Evolutionary conservation across 2,888 invertebrate genomes (phyloP).

Genomic region (Epicampocera succincta): DNA sequence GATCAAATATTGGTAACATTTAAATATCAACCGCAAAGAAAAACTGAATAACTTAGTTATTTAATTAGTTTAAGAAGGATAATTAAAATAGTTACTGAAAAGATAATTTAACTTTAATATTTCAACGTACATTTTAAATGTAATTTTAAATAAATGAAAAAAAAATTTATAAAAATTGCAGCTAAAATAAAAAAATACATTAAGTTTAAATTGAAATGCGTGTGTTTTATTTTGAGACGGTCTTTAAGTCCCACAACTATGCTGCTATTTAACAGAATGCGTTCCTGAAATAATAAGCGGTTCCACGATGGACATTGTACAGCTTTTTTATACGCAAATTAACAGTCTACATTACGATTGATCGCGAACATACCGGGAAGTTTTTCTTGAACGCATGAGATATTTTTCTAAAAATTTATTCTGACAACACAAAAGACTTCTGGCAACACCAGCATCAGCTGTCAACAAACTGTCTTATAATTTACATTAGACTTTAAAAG

Average conservation of each 20-base stretch:
- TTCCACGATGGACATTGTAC: too few relatives aligned
- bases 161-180: constrained; percentile 34
- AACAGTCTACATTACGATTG: too few relatives aligned
- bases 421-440: too few relatives aligned
- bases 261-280: background rate
- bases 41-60: constrained; percentile 52
- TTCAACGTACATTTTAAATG: constrained; percentile 62
- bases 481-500: too few relatives aligned
- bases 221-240: constrained; percentile 15
- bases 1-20: constrained; percentile 19
- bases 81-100: constrained; percentile 32
- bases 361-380: too few relatives aligned
- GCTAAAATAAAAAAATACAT: constrained; percentile 11
- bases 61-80: constrained; percentile 28
- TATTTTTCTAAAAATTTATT: too few relatives aligned
- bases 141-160: constrained; percentile 26
- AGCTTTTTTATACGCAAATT: too few relatives aligned
- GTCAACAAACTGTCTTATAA: too few relatives aligned
- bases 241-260: too few relatives aligned
- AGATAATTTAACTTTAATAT: constrained; percentile 49
- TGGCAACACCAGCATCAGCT: too few relatives aligned
- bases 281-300: too few relatives aligned
- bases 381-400: too few relatives aligned
- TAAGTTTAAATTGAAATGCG: background rate
- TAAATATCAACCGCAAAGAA: background rate